Conservation (phyloP, 1,140 invertebrate genomes). For the Spodoptera litura region DNA sequence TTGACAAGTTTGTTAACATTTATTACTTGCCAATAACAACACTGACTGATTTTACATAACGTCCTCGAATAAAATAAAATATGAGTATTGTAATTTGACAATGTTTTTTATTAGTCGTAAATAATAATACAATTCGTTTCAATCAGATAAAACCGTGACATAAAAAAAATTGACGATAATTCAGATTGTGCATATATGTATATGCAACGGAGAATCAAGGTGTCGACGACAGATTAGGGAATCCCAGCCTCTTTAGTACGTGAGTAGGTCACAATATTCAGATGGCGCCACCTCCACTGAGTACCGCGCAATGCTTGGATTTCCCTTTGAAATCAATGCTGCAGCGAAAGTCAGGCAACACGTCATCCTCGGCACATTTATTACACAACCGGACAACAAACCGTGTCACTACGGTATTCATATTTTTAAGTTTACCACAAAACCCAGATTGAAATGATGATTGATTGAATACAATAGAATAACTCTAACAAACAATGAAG, state of each 20-base stretch:
- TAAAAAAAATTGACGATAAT: neutral
- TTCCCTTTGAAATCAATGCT: constrained; percentile 63
- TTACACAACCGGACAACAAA: constrained; percentile 76
- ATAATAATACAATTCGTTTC: neutral
- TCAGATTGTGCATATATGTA: neutral
- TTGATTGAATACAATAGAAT: constrained; percentile 16
- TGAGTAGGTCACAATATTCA: constrained; percentile 48
- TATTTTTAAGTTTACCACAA: neutral
- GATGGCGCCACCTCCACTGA: constrained; percentile 34
- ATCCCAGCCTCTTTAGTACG: constrained; percentile 56
- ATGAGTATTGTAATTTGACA: no score
- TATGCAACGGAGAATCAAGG: constrained; percentile 17
- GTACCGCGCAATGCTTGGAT: constrained; percentile 62
- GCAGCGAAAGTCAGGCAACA: constrained; percentile 68
- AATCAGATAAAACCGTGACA: neutral
- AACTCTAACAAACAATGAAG: neutral
- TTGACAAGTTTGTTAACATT: no score
- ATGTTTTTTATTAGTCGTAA: no score
- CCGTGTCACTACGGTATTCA: constrained; percentile 61
- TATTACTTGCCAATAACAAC: no score
- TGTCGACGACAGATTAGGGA: constrained; percentile 57
- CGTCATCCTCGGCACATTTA: constrained; percentile 69
- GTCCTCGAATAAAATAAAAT: no score
- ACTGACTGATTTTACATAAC: no score
- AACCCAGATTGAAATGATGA: neutral